Evolutionary conservation across 2,888 invertebrate species (phyloP).

Genomic region (Erpobdella octoculata): DNA sequence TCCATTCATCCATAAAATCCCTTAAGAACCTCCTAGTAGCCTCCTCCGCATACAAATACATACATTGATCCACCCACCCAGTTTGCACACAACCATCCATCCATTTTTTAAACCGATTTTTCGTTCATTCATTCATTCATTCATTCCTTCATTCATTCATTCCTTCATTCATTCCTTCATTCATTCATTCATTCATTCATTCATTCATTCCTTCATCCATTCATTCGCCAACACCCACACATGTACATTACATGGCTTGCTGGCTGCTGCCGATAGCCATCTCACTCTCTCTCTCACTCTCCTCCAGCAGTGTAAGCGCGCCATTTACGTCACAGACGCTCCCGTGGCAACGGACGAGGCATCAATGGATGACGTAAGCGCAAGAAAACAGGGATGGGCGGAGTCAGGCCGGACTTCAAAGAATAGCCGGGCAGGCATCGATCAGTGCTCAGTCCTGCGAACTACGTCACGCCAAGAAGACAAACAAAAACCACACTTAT

Average conservation of each 20-base stretch:
- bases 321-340: not conserved
- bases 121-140: conserved; percentile 7
- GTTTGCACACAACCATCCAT: not conserved
- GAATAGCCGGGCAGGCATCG: too few species aligned
- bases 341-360: not conserved
- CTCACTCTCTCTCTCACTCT: too few species aligned
- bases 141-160: not conserved
- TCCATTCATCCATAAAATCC: not conserved
- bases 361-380: conserved; percentile 7
- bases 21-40: not conserved
- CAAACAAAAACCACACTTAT: too few species aligned
- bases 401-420: too few species aligned
- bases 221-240: not conserved
- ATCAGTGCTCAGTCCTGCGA: too few species aligned
- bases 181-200: not conserved
- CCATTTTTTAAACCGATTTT: too few species aligned
- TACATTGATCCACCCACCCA: not conserved
- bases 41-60: not conserved
- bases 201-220: not conserved
- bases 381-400: not conserved
- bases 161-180: not conserved
- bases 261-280: too few species aligned
- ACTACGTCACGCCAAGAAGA: too few species aligned
- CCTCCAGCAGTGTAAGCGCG: not conserved
- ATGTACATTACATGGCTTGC: not conserved